Conservation (phyloP, 2,797 vertebrate species). For the Syngnathus acus region DNA sequence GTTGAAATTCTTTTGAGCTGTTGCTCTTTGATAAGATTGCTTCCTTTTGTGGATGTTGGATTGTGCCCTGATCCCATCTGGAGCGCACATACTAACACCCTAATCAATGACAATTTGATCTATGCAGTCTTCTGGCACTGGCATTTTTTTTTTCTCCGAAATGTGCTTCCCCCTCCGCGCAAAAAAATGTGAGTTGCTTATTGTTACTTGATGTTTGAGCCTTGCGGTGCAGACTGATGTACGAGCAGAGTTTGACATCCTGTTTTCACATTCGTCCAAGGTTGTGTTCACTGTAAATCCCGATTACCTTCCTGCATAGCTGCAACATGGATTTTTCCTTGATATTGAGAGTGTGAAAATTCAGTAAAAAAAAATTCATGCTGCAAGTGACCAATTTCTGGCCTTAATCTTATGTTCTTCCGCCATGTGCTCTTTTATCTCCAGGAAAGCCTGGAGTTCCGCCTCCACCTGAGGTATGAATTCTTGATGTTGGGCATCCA, state of each 20-base stretch:
- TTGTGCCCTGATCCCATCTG: conserved; percentile 4
- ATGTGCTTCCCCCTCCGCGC: not conserved
- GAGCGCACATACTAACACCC: not conserved
- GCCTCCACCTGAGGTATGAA: conserved; percentile 92
- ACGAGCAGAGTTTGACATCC: not conserved
- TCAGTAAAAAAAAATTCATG: no score
- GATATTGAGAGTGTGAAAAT: not conserved
- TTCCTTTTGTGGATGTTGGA: conserved; percentile 1
- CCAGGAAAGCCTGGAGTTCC: conserved; percentile 94
- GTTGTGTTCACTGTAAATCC: not conserved
- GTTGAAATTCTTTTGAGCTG: not conserved
- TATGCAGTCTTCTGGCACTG: not conserved
- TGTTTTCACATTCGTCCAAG: not conserved
- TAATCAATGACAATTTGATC: conserved; percentile 8
- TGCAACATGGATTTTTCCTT: not conserved
- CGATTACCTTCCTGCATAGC: not conserved
- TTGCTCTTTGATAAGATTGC: not conserved
- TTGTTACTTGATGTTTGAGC: not conserved
- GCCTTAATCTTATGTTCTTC: not conserved
- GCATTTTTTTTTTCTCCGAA: not conserved
- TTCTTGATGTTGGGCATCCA: conserved; percentile 98
- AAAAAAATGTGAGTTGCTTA: conserved; percentile 3
- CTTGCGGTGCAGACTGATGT: not conserved
- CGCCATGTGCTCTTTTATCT: not conserved
- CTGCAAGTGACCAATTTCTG: no score